phyloP scores from a whole-genome alignment of 1,140 invertebrate species.

The Pantala flavescens region DNA sequence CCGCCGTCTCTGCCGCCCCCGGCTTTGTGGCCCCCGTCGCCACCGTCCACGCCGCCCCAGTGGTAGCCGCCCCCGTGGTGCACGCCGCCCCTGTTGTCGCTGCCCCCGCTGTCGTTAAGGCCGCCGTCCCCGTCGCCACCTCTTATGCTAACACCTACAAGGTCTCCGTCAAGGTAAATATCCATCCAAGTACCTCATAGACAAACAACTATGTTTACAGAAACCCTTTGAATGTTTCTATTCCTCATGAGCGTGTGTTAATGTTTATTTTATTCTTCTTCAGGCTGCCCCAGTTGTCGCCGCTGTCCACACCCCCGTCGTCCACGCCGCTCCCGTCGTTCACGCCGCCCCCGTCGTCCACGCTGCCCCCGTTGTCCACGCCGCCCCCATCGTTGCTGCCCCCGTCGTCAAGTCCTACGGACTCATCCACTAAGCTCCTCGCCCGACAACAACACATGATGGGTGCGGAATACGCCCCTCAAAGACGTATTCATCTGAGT shows the following conservation, averaged over 20 bases:
- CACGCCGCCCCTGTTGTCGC: slow-evolving; percentile 8
- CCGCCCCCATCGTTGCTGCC: background rate
- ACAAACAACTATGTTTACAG: background rate
- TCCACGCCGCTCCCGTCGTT: background rate
- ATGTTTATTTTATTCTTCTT: too few relatives aligned
- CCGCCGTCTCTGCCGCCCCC: background rate
- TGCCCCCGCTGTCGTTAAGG: slow-evolving; percentile 1
- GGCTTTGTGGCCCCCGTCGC: background rate
- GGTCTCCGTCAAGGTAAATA: slow-evolving; percentile 12
- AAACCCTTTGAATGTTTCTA: background rate
- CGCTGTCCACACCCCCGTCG: background rate
- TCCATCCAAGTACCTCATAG: too few relatives aligned
- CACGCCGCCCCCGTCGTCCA: background rate
- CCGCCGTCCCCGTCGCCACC: slow-evolving; percentile 14
- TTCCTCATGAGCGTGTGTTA: too few relatives aligned
- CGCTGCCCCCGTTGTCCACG: background rate
- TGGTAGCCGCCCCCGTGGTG: background rate
- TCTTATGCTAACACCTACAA: slow-evolving; percentile 15
- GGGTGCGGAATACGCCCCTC: too few relatives aligned
- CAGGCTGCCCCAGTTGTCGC: background rate
- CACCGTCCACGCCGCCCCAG: background rate
- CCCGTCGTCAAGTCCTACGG: background rate
- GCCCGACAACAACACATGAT: too few relatives aligned
- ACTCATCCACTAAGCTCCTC: background rate
- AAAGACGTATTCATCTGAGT: background rate